Evolutionary conservation across 37 sponge, comb jelly and placozoan species (phyloP).

Genomic region (Cladorhizidae sp.): DNA sequence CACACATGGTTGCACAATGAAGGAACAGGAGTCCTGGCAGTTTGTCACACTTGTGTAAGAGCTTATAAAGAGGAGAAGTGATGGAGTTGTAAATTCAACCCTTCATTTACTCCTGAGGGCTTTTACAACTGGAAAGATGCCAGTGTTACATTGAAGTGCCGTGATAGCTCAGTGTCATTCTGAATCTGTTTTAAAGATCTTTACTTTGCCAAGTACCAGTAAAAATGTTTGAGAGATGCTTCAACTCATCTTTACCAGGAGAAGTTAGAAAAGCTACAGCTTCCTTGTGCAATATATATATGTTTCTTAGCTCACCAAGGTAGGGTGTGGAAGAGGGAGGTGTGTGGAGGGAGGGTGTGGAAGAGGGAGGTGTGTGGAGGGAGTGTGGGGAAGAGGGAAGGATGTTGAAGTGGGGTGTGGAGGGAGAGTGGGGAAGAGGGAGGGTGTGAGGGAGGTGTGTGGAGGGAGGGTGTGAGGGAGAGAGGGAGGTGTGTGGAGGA

Average conservation of each 20-base stretch:
- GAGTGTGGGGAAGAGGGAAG: too few relatives aligned
- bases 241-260: background rate
- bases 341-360: too few relatives aligned
- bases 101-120: conserved; percentile 19
- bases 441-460: too few relatives aligned
- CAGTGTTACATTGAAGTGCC: background rate
- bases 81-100: background rate
- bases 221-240: background rate
- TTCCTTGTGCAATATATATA: background rate
- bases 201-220: conserved; percentile 8
- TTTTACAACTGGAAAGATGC: too few relatives aligned
- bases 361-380: too few relatives aligned
- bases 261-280: background rate
- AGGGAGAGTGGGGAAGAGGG: too few relatives aligned
- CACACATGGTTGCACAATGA: conserved; percentile 46
- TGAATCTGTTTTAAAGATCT: background rate
- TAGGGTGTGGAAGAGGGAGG: background rate
- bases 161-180: background rate
- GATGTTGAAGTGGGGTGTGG: too few relatives aligned
- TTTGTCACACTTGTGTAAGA: conserved; percentile 38
- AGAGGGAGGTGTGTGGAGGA: too few relatives aligned
- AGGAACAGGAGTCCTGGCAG: conserved; percentile 22
- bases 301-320: conserved; percentile 6
- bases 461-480: too few relatives aligned
- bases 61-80: conserved; percentile 29